These are phyloP conservation scores for Acipenser ruthenus DNA, from an alignment of 2,797 vertebrate species.

Conservation along the genomic window DNA sequence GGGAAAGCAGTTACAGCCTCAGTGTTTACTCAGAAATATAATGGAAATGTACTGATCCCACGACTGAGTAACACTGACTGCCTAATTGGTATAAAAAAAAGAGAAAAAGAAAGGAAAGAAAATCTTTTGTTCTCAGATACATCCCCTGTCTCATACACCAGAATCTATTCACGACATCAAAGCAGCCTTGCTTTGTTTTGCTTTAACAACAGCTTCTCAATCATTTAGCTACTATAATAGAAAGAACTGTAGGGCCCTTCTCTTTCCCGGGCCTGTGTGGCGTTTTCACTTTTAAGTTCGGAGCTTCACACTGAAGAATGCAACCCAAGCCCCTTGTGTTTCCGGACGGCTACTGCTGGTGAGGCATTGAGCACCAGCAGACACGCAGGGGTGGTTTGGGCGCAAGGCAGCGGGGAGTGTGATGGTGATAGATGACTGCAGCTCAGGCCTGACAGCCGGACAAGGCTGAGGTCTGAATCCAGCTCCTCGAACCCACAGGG, in stretches of 20 bases:
- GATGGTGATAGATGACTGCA: conserved; percentile 59
- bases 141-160: conserved; percentile 32
- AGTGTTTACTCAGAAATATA: conserved; percentile 20
- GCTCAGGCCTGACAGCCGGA: conserved; percentile 46
- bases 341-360: conserved; percentile 42
- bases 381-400: conserved; percentile 39
- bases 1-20: conserved; percentile 24
- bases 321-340: conserved; percentile 31
- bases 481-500: conserved; percentile 38
- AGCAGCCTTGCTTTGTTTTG: conserved; percentile 58
- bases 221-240: conserved; percentile 40
- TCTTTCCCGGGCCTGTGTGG: conserved; percentile 32
- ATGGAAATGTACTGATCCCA: conserved; percentile 31
- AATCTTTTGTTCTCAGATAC: conserved; percentile 24
- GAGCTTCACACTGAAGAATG: conserved; percentile 67
- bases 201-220: conserved; percentile 51
- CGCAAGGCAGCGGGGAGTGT: conserved; percentile 33
- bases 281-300: conserved; percentile 59
- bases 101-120: conserved; percentile 18
- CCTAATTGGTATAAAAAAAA: conserved; percentile 29
- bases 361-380: conserved; percentile 39
- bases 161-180: conserved; percentile 48
- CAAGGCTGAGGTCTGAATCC: conserved; percentile 36
- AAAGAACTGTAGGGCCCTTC: conserved; percentile 11
- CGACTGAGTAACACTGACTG: conserved; percentile 32